Evolutionary conservation across 2,113 vertebrate genomes (phyloP), one percentile per base, ranked within the genome.

Genomic region (Tachycineta bicolor): DNA sequence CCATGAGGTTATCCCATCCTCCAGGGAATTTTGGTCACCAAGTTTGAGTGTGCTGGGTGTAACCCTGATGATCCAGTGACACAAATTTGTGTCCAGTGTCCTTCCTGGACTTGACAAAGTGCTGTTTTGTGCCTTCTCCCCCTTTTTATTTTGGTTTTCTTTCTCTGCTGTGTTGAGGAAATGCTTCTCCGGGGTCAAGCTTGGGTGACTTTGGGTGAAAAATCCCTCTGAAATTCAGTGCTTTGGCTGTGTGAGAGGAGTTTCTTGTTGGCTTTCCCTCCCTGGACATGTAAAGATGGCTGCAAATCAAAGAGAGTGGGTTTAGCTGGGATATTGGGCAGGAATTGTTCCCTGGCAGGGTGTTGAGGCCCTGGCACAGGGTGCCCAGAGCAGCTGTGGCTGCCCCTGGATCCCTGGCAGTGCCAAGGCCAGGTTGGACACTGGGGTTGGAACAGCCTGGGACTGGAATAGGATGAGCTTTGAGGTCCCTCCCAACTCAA

Each of bases 11-110:
- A 6, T 49, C 50, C 50, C 50, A 19, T 5, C 46, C 34, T 81
- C 33, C 49, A 14, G 23, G 37, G 69, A 50, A 14, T 49, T 65
- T 4, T 2, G 5, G 26, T 29, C 0, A 0, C n/a, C 59, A 44
- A 8, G 22, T 63, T 7, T 64, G 49, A 39, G 14, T 47, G 69
- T 74, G 58, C 49, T 74, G 58, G 11, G 18, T 5, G 28, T 56
- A 2, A 28, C 46, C 5, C 56, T 62, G 60, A 25, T 74, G 82
- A 13, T 28, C 58, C 80, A 25, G 74, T 4, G 50, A 9, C 58
- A 47, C 73, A 26, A 29, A 31, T 21, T 65, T 73, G 41, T 69
- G 73, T 31, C 41, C n/a, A 2, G 9, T 59, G 55, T 26, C 74
- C 47, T 31, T 5, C 5, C 64, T 62, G 64, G 64, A 34, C 37